Base-by-base conservation (phyloP, 2,113 vertebrate species). In the Dipodomys merriami region DNA sequence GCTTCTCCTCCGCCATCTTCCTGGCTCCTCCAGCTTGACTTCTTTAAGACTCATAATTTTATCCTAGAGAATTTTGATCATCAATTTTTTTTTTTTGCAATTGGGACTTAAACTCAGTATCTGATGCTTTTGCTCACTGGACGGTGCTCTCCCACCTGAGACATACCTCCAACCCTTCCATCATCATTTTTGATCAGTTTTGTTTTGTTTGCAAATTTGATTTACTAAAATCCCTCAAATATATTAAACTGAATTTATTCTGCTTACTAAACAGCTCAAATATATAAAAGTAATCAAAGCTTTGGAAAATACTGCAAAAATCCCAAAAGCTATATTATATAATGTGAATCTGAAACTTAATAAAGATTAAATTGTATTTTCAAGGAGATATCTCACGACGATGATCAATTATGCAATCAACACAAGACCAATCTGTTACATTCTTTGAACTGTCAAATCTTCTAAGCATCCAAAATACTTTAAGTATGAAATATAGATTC, bases 401-500 rank as follows among this genome's bases (percentile, higher is more conserved):
- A 16, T 86, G 46, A 82, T 57, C 67, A 79, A 23, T 67, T 60
- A 39, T 6, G 93, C 39, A 87, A 23, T 44, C 25, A 88, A 85
- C 20, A 84, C 8, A 82, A 71, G 22, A 6, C 10, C 64, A 74
- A 16, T 84, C 35, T 69, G 15, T 74, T 33, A 46, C 27, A 53
- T 78, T 18, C 29, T 84, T 73, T 91, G 22, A 95, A 18, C 7
- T 81, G 1, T 60, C 20, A 77, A 60, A 71, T 93, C 22, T 72
- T 94, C 77, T 78, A 92, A 83, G 49, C 23, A 83, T 60, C 73
- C 62, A 30, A 82, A 4, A 44, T 62, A 72, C 35, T 76, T 86
- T 82, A 94, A 95, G 80, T 93, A 35, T 12, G 85, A 91, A 91
- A 89, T 53, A 57, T 22, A 83, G 1, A 62, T 9, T 86, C 7